Percentiles rank a stretch among this genome's conserved stretches.
Evolutionary conservation across 2,888 invertebrate species (phyloP).

Genomic region (Acleris laterana): DNA sequence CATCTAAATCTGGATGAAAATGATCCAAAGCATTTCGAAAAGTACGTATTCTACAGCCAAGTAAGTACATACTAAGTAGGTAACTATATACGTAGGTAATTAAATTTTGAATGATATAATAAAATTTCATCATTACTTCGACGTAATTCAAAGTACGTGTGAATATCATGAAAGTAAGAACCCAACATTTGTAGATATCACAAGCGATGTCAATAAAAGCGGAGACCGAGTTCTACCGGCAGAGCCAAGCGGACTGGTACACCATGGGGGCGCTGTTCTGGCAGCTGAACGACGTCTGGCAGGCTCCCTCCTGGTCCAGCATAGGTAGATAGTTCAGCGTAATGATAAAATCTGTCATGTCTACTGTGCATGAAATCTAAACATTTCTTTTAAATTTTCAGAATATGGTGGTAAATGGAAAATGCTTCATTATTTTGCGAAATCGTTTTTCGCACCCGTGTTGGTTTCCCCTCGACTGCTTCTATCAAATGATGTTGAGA

Average conservation of each 20-base stretch:
- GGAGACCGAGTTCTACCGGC: conserved; percentile 93
- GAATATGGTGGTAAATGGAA: conserved; percentile 93
- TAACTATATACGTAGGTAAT: no score
- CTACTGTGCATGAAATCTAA: neutral
- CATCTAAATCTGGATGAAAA: conserved; percentile 86
- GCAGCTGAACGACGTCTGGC: conserved; percentile 99
- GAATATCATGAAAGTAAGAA: neutral
- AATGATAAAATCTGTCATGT: neutral
- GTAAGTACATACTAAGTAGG: no score
- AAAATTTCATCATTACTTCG: no score
- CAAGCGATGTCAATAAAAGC: conserved; percentile 95
- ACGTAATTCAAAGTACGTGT: no score
- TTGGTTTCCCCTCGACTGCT: conserved; percentile 86
- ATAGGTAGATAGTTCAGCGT: conserved; percentile 83
- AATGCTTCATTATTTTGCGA: conserved; percentile 95
- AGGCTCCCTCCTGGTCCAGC: conserved; percentile 97
- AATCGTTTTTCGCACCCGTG: conserved; percentile 92
- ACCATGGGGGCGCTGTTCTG: conserved; percentile 99
- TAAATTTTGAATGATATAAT: no score
- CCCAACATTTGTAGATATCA: conserved; percentile 84
- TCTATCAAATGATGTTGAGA: conserved; percentile 76
- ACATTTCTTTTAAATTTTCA: conserved; percentile 56
- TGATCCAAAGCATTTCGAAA: conserved; percentile 84
- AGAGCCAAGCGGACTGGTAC: conserved; percentile 78
- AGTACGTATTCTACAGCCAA: conserved; percentile 93